These are phyloP conservation scores for Coelopa pilipes DNA, from an alignment of 2,888 invertebrate species.

Conservation along the genomic window DNA sequence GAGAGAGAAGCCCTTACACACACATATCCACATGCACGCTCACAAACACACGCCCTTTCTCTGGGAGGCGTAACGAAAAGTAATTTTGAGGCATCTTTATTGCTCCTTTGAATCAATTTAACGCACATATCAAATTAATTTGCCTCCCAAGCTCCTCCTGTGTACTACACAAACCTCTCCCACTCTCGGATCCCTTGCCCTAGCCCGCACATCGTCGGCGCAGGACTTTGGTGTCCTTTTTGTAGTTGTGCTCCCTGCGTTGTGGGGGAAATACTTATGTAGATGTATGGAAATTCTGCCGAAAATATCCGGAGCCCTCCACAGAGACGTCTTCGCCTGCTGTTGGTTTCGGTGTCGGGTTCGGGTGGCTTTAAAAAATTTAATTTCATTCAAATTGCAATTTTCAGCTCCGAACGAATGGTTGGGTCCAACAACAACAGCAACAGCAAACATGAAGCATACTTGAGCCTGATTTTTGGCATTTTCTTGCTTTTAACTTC, in stretches of 20 bases:
- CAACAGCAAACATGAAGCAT: too few species aligned
- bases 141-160: constrained; percentile 20
- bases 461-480: constrained; percentile 19
- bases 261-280: background rate
- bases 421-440: constrained; percentile 22
- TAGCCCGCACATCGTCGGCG: background rate
- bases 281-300: constrained; percentile 26
- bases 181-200: background rate
- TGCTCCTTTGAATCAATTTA: constrained; percentile 27
- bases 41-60: constrained; percentile 1
- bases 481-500: constrained; percentile 9
- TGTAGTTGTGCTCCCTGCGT: background rate
- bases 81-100: constrained; percentile 28
- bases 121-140: constrained; percentile 33
- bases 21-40: background rate
- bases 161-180: too few species aligned
- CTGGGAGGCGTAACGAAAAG: constrained; percentile 3
- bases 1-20: background rate
- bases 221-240: too few species aligned
- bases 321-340: background rate
- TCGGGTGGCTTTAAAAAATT: background rate
- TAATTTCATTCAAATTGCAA: constrained; percentile 4
- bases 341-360: background rate
- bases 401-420: constrained; percentile 25
- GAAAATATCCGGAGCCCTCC: constrained; percentile 13